A percentile compares a stretch with the other conserved stretches of the same genome.
Conservation (phyloP, 2,113 vertebrate genomes). For the Sapajus apella region DNA sequence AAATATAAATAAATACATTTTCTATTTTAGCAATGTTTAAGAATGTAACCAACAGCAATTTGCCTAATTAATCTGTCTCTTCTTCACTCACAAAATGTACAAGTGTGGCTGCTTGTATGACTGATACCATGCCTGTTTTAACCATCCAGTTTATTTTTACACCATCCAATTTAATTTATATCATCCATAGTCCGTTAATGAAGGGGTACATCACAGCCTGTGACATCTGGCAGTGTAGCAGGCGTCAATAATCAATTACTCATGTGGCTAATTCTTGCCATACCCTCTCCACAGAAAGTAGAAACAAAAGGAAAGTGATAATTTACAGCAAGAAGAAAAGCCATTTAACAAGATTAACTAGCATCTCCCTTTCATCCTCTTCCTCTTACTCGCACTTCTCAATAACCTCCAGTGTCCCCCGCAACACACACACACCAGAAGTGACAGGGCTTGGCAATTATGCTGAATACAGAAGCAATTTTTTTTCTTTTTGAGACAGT, state of each 20-base stretch:
- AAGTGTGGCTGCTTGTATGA: neutral
- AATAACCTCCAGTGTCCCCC: neutral
- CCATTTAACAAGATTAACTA: neutral
- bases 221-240: neutral
- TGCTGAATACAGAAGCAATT: neutral
- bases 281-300: neutral
- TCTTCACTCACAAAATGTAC: neutral
- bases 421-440: neutral
- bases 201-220: neutral
- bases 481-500: neutral
- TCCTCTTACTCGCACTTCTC: neutral
- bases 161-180: neutral
- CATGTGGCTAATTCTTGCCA: neutral
- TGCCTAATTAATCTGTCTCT: neutral
- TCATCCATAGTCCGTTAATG: neutral
- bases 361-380: neutral
- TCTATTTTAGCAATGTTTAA: neutral
- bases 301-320: neutral
- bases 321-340: slow-evolving; percentile 1
- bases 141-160: neutral
- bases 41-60: neutral
- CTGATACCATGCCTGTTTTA: neutral
- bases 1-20: neutral
- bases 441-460: neutral
- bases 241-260: neutral